These are phyloP conservation scores for Upupa epops DNA, from an alignment of 2,113 vertebrate species.

Conservation along the genomic window DNA sequence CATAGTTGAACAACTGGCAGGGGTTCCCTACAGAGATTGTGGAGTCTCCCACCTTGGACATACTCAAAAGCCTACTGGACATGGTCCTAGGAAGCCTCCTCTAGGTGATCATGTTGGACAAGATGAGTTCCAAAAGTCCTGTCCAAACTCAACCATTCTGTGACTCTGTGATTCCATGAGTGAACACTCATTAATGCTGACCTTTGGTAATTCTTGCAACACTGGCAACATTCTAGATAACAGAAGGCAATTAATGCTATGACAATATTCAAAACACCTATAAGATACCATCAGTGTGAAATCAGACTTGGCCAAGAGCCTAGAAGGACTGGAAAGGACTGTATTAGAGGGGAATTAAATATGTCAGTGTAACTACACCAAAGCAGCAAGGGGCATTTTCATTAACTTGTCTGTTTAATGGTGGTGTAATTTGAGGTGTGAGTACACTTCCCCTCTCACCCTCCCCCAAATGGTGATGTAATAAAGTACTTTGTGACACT, in stretches of 20 bases:
- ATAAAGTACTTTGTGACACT: not conserved
- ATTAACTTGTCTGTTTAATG: not conserved
- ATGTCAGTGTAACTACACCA: not conserved
- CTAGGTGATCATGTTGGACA: not conserved
- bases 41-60: not conserved
- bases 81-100: not conserved
- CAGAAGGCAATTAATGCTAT: not conserved
- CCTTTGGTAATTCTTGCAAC: not conserved
- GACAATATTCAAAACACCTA: not conserved
- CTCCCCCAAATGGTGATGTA: not conserved
- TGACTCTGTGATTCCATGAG: not conserved
- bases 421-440: not conserved
- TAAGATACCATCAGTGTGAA: not conserved
- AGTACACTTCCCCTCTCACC: not conserved
- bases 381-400: not conserved
- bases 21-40: not conserved
- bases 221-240: not conserved
- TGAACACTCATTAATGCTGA: not conserved
- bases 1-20: not conserved
- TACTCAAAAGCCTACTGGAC: not conserved
- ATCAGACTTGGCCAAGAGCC: not conserved
- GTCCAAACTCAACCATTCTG: not conserved
- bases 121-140: not conserved
- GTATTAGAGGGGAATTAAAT: not conserved
- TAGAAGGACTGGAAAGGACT: not conserved